Evolutionary conservation across 2,113 vertebrate genomes (phyloP).

Genomic region (Muntiacus reevesi): DNA sequence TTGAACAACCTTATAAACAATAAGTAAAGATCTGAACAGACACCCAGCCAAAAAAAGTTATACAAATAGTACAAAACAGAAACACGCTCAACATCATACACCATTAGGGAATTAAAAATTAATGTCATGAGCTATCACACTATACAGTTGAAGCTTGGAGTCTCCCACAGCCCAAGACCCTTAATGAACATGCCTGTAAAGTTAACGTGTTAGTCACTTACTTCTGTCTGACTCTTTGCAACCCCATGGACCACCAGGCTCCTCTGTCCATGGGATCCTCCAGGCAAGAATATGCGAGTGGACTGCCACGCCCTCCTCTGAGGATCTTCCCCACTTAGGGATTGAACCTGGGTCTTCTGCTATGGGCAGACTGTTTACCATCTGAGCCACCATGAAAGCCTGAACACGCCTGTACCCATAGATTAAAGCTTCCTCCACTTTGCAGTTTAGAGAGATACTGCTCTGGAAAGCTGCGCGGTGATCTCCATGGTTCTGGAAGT

Average conservation of each 20-base stretch:
- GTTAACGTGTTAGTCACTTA: neutral
- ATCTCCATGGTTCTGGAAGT: neutral
- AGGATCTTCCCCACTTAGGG: neutral
- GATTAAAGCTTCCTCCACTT: neutral
- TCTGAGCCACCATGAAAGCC: neutral
- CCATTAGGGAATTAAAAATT: no score
- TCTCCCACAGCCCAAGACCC: neutral
- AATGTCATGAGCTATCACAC: no score
- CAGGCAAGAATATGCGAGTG: neutral
- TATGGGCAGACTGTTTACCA: neutral
- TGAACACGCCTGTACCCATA: neutral
- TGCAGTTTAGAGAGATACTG: neutral
- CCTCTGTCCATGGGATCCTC: neutral
- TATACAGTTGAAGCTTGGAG: neutral
- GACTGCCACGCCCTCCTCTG: neutral
- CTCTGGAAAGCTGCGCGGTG: neutral
- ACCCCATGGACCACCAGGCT: neutral
- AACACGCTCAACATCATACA: no score
- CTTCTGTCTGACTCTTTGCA: neutral
- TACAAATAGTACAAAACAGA: no score
- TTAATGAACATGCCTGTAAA: neutral
- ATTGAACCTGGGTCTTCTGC: rapidly evolving
- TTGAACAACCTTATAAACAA: no score
- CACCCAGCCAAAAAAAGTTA: no score
- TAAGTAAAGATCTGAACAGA: no score